These are phyloP conservation scores for Notothenia rossii DNA, from an alignment of 2,113 vertebrate genomes.

Conservation along the genomic window DNA sequence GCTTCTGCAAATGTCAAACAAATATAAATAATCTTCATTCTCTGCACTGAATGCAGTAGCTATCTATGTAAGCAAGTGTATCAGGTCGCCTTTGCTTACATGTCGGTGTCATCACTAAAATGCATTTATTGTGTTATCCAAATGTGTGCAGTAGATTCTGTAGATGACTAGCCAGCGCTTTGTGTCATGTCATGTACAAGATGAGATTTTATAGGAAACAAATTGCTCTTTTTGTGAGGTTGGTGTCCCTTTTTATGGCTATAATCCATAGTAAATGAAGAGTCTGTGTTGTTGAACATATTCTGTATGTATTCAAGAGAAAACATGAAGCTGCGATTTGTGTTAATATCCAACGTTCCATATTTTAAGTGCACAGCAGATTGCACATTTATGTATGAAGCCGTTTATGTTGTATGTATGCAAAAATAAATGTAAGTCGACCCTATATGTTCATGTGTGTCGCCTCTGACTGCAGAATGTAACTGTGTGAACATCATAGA, in stretches of 20 bases:
- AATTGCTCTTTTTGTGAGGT: conserved; percentile 79
- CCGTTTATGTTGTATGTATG: conserved; percentile 87
- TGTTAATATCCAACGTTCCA: conserved; percentile 79
- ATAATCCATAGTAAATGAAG: conserved; percentile 79
- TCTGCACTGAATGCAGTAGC: conserved; percentile 50
- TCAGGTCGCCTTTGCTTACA: conserved; percentile 52
- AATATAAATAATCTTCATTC: conserved; percentile 37
- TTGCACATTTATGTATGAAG: conserved; percentile 83
- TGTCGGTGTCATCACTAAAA: conserved; percentile 68
- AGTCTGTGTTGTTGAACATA: conserved; percentile 81
- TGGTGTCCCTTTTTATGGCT: conserved; percentile 78
- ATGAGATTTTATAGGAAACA: conserved; percentile 79
- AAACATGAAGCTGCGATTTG: conserved; percentile 76
- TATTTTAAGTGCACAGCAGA: conserved; percentile 80
- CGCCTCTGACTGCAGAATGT: neutral
- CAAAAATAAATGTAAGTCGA: conserved; percentile 86
- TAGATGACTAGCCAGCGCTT: conserved; percentile 77
- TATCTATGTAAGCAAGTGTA: conserved; percentile 64
- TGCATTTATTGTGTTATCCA: conserved; percentile 70
- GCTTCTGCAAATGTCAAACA: conserved; percentile 42
- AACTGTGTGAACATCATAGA: neutral
- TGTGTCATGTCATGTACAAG: conserved; percentile 73
- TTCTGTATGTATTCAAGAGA: conserved; percentile 79
- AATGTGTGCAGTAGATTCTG: conserved; percentile 72
- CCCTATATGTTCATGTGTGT: conserved; percentile 25